These are phyloP conservation scores for Apteryx mantelli DNA, from an alignment of 2,113 vertebrate species.

Conservation along the genomic window DNA sequence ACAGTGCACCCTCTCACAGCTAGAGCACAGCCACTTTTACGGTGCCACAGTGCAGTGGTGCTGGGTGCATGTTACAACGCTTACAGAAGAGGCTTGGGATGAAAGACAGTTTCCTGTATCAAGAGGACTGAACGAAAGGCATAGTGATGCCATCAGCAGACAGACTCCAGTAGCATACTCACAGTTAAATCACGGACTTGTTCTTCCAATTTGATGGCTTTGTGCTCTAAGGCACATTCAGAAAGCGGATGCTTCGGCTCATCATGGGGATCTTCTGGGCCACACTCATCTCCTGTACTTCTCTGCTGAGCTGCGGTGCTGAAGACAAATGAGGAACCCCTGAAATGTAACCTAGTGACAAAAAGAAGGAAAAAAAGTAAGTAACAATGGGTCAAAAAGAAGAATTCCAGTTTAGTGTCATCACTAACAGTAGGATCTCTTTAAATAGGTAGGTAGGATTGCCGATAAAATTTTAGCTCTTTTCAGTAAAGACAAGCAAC, in stretches of 20 bases:
- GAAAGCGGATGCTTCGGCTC: conserved; percentile 73
- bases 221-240: conserved; percentile 76
- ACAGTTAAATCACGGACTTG: conserved; percentile 86
- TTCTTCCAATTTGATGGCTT: conserved; percentile 82
- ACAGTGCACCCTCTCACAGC: not conserved
- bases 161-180: conserved; percentile 44
- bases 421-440: not conserved
- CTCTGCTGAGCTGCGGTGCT: conserved; percentile 85
- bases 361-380: not conserved
- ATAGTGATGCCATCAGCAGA: not conserved
- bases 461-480: not conserved
- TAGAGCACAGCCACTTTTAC: not conserved
- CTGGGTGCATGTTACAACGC: fast-evolving
- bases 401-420: not conserved
- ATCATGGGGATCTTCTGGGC: conserved; percentile 73
- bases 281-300: conserved; percentile 80
- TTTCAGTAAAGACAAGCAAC: not conserved
- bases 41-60: fast-evolving
- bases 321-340: conserved; percentile 66
- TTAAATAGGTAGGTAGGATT: not conserved
- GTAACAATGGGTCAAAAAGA: not conserved
- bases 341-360: conserved; percentile 51
- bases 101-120: not conserved
- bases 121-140: not conserved
- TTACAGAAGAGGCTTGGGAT: not conserved